A percentile compares a stretch with the other conserved stretches of the same genome.
These are phyloP conservation scores for Harpagifer antarcticus DNA, from an alignment of 2,797 vertebrate genomes.

Conservation along the genomic window DNA sequence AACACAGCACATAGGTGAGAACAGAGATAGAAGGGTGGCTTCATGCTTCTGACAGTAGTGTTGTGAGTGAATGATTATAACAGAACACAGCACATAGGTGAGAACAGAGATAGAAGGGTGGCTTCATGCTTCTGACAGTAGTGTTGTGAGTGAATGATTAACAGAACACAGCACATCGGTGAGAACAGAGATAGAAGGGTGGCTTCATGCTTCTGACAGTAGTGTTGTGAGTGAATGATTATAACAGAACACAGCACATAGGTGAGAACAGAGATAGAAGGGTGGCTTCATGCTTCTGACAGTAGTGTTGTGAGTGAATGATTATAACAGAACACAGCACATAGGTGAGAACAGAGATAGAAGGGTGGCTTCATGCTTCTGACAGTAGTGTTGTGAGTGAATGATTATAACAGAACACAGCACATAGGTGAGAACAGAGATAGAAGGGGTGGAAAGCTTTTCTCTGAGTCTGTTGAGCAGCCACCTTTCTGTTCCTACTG, in stretches of 20 bases:
- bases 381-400: slow-evolving; percentile 24
- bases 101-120: too few relatives aligned
- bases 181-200: slow-evolving; percentile 7
- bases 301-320: slow-evolving; percentile 43
- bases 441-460: slow-evolving; percentile 8
- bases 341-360: slow-evolving; percentile 18
- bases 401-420: slow-evolving; percentile 49
- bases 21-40: not conserved
- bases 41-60: too few relatives aligned
- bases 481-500: slow-evolving; percentile 13
- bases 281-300: not conserved
- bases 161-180: slow-evolving; percentile 8
- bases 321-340: slow-evolving; percentile 35
- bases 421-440: slow-evolving; percentile 31
- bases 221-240: slow-evolving; percentile 53
- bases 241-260: slow-evolving; percentile 28
- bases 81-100: too few relatives aligned
- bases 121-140: too few relatives aligned
- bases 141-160: slow-evolving; percentile 52
- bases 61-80: too few relatives aligned
- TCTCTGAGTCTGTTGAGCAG: slow-evolving; percentile 35
- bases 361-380: not conserved
- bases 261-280: slow-evolving; percentile 15
- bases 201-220: not conserved
- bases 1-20: slow-evolving; percentile 29